Evolutionary conservation across 2,888 invertebrate species (phyloP), one percentile per base, ranked within the genome.

Genomic region (Hirtodrosophila histrioides): DNA sequence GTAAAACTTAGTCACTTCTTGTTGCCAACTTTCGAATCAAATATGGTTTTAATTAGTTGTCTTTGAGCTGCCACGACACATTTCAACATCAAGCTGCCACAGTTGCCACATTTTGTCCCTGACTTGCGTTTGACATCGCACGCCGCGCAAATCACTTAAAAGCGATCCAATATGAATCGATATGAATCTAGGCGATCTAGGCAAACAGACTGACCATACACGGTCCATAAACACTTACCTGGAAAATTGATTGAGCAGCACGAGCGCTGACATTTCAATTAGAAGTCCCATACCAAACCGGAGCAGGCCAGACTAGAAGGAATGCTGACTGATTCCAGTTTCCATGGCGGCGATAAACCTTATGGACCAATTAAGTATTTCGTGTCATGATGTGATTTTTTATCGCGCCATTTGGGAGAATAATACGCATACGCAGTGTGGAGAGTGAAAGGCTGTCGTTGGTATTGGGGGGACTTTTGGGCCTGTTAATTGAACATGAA

Each of bases 251-350:
- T 83, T 88, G 83, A 86, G 88, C 78, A 78, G 82, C 78, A 65
- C 60, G 72, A 57, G 82, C 75, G 88, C 69, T 88, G 86, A 88
- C 80, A 84, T 84, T 84, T 88, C 72, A 84, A 83, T 86, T 83
- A 80, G 84, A 88, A 83, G 70, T 72, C 69, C 65, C 6, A 60
- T 39, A 27, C 36, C 46, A 37, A 24, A 12, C 36, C 43, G 29
- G 37, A 8, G 4, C n/a, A 12, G 41, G 33, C 36, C 53, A 48
- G 50, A 43, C 55, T 49, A 64, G 56, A 62, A 68, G 53, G 81
- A 70, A 80, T 72, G 86, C 60, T 51, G 84, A 84, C 60, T 51
- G 84, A 62, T 60, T 51, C 36, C 65, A 63, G 66, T 65, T 79
- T 58, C 57, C 56, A 55, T 37, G 33, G n/a, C 17, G 46, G 48